Evolutionary conservation across 2,888 invertebrate genomes (phyloP).

Genomic region (Trissoscelio sp.): DNA sequence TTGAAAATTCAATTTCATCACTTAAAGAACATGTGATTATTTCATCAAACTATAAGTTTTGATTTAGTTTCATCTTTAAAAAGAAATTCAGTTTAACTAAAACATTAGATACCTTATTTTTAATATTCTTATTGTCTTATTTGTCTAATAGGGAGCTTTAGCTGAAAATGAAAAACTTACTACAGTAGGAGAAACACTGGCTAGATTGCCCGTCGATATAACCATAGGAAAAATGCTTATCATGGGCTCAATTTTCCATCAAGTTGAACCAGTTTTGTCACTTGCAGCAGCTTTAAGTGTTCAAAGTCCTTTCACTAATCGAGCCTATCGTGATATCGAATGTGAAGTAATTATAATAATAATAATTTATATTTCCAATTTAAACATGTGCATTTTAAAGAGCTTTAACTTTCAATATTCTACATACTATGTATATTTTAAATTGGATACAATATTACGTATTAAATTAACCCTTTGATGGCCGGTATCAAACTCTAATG

Average conservation of each 20-base stretch:
- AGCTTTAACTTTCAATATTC: too few species aligned
- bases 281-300: slow-evolving; percentile 96
- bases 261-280: slow-evolving; percentile 94
- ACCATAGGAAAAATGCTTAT: slow-evolving; percentile 98
- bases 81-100: not conserved
- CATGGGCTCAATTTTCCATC: slow-evolving; percentile 94
- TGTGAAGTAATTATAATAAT: slow-evolving; percentile 88
- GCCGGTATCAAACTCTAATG: too few species aligned
- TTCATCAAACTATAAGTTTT: not conserved
- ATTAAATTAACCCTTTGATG: too few species aligned
- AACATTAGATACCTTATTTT: too few species aligned
- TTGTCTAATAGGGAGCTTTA: slow-evolving; percentile 88
- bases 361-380: too few species aligned
- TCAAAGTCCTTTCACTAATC: slow-evolving; percentile 95
- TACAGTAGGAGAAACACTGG: slow-evolving; percentile 92
- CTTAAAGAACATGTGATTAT: slow-evolving; percentile 92
- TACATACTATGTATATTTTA: too few species aligned
- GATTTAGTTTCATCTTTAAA: too few species aligned
- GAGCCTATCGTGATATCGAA: slow-evolving; percentile 93
- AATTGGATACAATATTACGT: too few species aligned
- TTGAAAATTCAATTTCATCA: slow-evolving; percentile 94
- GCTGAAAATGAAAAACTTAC: slow-evolving; percentile 92
- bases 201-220: slow-evolving; percentile 97
- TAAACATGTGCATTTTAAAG: too few species aligned
- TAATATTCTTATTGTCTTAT: not conserved